Conservation (phyloP, 2,888 invertebrate species). For the Heliconius ismenius region DNA sequence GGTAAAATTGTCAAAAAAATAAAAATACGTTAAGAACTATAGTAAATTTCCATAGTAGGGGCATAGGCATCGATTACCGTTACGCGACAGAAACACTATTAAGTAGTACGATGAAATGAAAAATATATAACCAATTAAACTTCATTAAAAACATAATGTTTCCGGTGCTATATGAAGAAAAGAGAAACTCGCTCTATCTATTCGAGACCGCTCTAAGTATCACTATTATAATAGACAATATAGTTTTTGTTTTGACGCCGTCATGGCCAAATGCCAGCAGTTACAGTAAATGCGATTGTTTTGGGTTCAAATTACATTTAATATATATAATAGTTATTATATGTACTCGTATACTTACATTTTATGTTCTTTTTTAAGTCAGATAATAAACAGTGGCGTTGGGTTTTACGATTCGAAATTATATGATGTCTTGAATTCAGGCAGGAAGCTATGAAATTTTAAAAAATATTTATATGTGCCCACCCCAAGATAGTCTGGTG, state of each 20-base stretch:
- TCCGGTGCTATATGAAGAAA: conserved; percentile 67
- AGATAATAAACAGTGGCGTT: no score
- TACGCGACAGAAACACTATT: conserved; percentile 43
- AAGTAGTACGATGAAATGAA: conserved; percentile 43
- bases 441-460: no score
- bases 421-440: no score
- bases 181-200: conserved; percentile 37
- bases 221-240: conserved; percentile 25
- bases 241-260: background rate
- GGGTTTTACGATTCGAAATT: no score
- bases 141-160: conserved; percentile 67
- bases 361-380: no score
- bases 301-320: background rate
- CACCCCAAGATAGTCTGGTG: no score
- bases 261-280: background rate
- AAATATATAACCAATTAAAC: conserved; percentile 55
- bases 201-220: conserved; percentile 25
- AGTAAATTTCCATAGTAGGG: background rate
- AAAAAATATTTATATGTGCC: no score
- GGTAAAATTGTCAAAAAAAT: background rate
- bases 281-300: background rate
- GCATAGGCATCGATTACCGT: conserved; percentile 39
- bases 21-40: background rate
- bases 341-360: no score
- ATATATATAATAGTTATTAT: no score